Percentiles rank a stretch among this genome's conserved stretches.
Evolutionary conservation across 2,888 invertebrate genomes (phyloP).

Genomic region (Latrodectus elegans): DNA sequence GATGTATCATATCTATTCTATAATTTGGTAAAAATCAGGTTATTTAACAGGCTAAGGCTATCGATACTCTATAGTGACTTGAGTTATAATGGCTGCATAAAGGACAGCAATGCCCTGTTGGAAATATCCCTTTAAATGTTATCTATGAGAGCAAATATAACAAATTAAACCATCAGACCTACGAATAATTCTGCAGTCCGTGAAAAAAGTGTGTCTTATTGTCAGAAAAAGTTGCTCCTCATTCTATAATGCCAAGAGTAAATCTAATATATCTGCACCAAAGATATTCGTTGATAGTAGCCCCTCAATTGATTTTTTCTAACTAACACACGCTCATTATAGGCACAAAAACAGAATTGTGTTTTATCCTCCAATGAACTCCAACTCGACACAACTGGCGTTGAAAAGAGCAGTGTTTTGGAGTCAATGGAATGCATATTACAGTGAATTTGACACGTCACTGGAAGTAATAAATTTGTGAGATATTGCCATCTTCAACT

Average conservation of each 20-base stretch:
- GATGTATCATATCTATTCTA: constrained; percentile 15
- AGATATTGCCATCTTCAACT: not conserved
- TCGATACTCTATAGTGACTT: constrained; percentile 25
- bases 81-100: not conserved
- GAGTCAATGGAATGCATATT: constrained; percentile 4
- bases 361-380: constrained; percentile 12
- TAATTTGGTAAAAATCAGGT: constrained; percentile 10
- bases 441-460: not conserved
- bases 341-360: constrained; percentile 2
- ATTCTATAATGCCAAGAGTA: constrained; percentile 29
- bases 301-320: constrained; percentile 6
- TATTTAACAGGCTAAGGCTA: constrained; percentile 3
- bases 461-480: not conserved
- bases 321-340: not conserved
- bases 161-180: constrained; percentile 18
- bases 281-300: constrained; percentile 9
- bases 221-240: constrained; percentile 20
- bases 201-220: constrained; percentile 18
- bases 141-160: constrained; percentile 10
- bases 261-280: constrained; percentile 9
- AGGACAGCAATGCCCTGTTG: constrained; percentile 16
- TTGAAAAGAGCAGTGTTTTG: not conserved
- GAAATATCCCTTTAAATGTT: constrained; percentile 20
- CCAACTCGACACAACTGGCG: constrained; percentile 10
- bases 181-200: constrained; percentile 7